Percentiles rank a stretch among this genome's conserved stretches.
These are phyloP conservation scores for Epicauta chinensis DNA, from an alignment of 1,140 invertebrate genomes.

Conservation along the genomic window DNA sequence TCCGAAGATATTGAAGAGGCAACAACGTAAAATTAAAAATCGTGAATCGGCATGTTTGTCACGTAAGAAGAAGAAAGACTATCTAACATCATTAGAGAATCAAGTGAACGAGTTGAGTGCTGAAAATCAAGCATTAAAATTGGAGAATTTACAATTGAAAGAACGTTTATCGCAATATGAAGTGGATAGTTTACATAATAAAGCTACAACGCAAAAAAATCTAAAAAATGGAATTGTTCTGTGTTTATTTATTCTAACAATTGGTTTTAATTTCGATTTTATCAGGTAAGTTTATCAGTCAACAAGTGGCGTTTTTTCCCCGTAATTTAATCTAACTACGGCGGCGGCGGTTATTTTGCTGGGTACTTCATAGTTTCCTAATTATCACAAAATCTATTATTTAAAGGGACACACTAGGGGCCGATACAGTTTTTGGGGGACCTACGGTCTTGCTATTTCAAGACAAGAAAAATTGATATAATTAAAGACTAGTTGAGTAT, in stretches of 20 bases:
- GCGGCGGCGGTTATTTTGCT: no score
- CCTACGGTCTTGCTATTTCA: no score
- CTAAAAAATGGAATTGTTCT: conserved; percentile 28
- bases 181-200: conserved; percentile 4
- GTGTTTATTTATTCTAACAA: conserved; percentile 31
- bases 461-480: no score
- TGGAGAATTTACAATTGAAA: conserved; percentile 33
- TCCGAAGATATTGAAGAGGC: conserved; percentile 64
- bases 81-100: conserved; percentile 71
- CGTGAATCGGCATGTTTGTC: conserved; percentile 84
- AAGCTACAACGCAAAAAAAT: conserved; percentile 18
- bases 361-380: no score
- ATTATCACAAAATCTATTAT: no score
- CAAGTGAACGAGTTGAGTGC: conserved; percentile 61
- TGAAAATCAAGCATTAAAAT: conserved; percentile 65
- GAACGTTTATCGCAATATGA: conserved; percentile 23
- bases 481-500: no score
- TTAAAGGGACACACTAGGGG: no score
- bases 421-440: no score
- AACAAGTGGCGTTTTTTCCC: no score
- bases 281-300: conserved; percentile 24
- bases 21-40: conserved; percentile 88
- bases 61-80: conserved; percentile 88
- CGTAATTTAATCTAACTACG: no score
- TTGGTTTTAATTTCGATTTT: conserved; percentile 34